Percentiles rank a stretch among this genome's conserved stretches.
phyloP scores from a whole-genome alignment of 2,113 vertebrate genomes.

The Kryptolebias marmoratus region DNA sequence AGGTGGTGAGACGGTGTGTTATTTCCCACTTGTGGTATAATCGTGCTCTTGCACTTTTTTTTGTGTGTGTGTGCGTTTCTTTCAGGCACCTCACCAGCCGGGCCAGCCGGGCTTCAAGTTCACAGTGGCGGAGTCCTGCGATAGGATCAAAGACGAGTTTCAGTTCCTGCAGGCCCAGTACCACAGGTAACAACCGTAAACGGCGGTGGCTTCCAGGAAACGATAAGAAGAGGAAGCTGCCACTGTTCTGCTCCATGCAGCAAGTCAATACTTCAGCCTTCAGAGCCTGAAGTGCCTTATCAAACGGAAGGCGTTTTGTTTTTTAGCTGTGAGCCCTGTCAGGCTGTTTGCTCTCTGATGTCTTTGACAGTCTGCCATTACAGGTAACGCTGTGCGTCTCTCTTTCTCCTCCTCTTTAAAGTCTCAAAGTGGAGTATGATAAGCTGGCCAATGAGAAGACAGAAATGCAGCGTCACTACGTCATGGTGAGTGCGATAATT shows the following conservation, averaged over 20 bases:
- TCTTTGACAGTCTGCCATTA: background rate
- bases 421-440: conserved; percentile 94
- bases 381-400: background rate
- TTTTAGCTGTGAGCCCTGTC: background rate
- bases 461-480: conserved; percentile 97
- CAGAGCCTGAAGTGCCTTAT: background rate
- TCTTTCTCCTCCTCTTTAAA: conserved; percentile 36
- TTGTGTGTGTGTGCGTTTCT: too few relatives aligned
- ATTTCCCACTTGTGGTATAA: conserved; percentile 41
- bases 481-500: conserved; percentile 87
- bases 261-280: too few relatives aligned
- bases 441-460: conserved; percentile 97
- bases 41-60: conserved; percentile 32
- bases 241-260: conserved; percentile 9
- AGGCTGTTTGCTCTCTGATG: background rate
- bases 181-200: conserved; percentile 85
- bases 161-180: conserved; percentile 96
- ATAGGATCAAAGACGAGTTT: conserved; percentile 95
- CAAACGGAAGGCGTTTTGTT: background rate
- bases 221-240: conserved; percentile 53
- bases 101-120: conserved; percentile 96
- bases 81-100: conserved; percentile 92
- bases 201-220: conserved; percentile 49
- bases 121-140: conserved; percentile 93
- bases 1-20: conserved; percentile 8